Conservation (phyloP, 2,888 invertebrate species). For the Nomada ferruginata region DNA sequence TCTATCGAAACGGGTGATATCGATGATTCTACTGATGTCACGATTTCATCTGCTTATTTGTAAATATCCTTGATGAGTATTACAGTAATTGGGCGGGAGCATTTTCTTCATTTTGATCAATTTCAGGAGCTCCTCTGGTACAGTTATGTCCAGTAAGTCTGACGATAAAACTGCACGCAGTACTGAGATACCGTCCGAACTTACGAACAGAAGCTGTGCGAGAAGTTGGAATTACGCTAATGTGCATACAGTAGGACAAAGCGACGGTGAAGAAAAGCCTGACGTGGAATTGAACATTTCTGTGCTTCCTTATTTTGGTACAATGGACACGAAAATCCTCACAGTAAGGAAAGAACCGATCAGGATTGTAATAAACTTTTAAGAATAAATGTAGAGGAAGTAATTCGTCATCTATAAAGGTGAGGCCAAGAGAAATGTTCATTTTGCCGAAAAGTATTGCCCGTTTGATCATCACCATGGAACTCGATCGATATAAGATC, state of each 20-base stretch:
- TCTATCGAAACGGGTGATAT: neutral
- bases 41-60: conserved; percentile 3
- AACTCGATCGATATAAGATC: conserved; percentile 30
- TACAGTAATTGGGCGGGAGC: neutral
- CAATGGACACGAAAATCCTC: conserved; percentile 54
- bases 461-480: conserved; percentile 56
- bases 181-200: neutral
- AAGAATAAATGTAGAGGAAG: neutral
- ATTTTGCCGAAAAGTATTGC: conserved; percentile 65
- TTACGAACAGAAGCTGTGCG: neutral
- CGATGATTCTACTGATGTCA: neutral
- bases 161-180: neutral
- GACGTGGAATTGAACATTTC: conserved; percentile 65
- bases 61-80: conserved; percentile 1
- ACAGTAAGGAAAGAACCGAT: conserved; percentile 48
- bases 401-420: conserved; percentile 21
- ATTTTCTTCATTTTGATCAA: neutral
- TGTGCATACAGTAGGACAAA: neutral
- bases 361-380: neutral
- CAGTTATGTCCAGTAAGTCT: neutral
- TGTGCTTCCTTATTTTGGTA: conserved; percentile 73
- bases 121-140: conserved; percentile 16
- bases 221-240: neutral
- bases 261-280: neutral
- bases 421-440: conserved; percentile 65